Percentiles rank a stretch among this genome's conserved stretches.
These are phyloP conservation scores for Agrochola circellaris DNA, from an alignment of 2,888 invertebrate species.

Conservation along the genomic window DNA sequence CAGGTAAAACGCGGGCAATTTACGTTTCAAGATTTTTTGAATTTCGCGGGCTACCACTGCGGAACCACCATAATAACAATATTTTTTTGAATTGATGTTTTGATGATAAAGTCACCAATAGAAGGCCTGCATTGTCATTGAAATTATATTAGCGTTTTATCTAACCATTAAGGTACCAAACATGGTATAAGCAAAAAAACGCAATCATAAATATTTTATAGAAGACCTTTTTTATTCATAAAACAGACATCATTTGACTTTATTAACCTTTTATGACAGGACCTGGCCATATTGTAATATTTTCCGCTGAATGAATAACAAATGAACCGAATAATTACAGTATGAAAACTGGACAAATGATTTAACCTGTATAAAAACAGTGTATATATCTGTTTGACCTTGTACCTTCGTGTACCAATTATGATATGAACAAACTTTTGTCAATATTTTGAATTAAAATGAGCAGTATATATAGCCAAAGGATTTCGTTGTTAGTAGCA, in stretches of 20 bases:
- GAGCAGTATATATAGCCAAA: neutral
- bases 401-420: slow-evolving; percentile 14
- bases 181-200: slow-evolving; percentile 14
- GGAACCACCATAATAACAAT: neutral
- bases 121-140: neutral
- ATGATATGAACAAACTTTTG: neutral
- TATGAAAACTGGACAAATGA: slow-evolving; percentile 42
- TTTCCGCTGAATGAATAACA: slow-evolving; percentile 60
- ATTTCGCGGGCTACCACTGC: neutral
- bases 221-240: slow-evolving; percentile 51
- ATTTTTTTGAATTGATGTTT: neutral
- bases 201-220: slow-evolving; percentile 54
- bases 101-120: neutral
- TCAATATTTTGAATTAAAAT: neutral
- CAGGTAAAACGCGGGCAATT: neutral
- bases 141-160: neutral
- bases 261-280: slow-evolving; percentile 56
- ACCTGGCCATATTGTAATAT: slow-evolving; percentile 53
- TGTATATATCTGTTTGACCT: slow-evolving; percentile 23
- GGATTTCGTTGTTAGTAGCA: neutral
- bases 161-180: slow-evolving; percentile 10
- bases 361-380: slow-evolving; percentile 34
- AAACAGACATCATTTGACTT: slow-evolving; percentile 51
- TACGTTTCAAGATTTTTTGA: too few relatives aligned
- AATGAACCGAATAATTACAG: slow-evolving; percentile 60